phyloP scores from a whole-genome alignment of 1,140 invertebrate species.

The Dryas iulia region DNA sequence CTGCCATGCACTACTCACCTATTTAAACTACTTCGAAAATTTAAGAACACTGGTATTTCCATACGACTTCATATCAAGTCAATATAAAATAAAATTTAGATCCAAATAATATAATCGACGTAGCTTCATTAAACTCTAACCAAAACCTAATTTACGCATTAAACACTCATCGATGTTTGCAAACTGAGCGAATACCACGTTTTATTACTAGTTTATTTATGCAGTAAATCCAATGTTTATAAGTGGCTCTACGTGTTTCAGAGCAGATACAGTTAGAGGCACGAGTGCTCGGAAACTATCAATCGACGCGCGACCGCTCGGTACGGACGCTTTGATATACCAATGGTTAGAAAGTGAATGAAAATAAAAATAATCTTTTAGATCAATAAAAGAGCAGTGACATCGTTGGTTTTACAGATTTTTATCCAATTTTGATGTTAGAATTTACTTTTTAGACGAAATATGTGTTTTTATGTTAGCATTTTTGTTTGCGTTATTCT shows the following conservation, averaged over 20 bases:
- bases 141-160: constrained; percentile 5
- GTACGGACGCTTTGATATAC: neutral
- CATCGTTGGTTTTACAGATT: neutral
- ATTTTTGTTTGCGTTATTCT: too few relatives aligned
- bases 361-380: neutral
- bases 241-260: constrained; percentile 33
- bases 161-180: constrained; percentile 13
- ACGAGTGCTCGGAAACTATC: constrained; percentile 31
- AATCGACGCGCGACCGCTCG: constrained; percentile 22
- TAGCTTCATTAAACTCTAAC: neutral
- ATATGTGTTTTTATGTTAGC: too few relatives aligned
- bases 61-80: neutral
- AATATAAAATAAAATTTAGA: neutral
- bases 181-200: constrained; percentile 25
- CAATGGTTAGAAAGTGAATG: constrained; percentile 19
- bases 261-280: constrained; percentile 16
- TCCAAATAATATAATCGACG: neutral
- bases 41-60: neutral
- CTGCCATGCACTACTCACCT: too few relatives aligned
- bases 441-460: neutral
- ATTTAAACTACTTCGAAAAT: neutral
- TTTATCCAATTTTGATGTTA: neutral
- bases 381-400: neutral
- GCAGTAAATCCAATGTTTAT: constrained; percentile 37
- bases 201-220: constrained; percentile 40